Percentiles rank a stretch among this genome's conserved stretches.
phyloP scores from a whole-genome alignment of 2,113 vertebrate species.

The Verasper variegatus region DNA sequence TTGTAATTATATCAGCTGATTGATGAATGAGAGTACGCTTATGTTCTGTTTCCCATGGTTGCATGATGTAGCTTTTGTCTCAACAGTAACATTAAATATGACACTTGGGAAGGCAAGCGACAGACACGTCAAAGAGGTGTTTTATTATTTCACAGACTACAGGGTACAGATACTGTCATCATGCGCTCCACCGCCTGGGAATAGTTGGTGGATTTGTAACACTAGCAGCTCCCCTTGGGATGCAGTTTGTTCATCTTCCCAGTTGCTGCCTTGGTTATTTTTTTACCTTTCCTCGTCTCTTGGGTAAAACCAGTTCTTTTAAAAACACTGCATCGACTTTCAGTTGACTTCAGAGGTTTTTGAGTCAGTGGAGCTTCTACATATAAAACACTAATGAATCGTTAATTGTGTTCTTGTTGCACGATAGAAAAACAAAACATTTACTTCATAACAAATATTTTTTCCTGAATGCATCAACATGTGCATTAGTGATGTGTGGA shows the following conservation, averaged over 20 bases:
- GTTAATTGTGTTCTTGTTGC: not conserved
- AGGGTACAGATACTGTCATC: slow-evolving; percentile 43
- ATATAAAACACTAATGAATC: not conserved
- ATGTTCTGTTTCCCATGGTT: slow-evolving; percentile 24
- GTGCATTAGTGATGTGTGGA: not conserved
- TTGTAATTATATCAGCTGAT: slow-evolving; percentile 59
- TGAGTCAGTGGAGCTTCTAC: not conserved
- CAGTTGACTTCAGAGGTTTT: slow-evolving; percentile 9
- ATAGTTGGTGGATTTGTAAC: slow-evolving; percentile 29
- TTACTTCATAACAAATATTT: not conserved
- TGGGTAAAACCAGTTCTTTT: slow-evolving; percentile 27
- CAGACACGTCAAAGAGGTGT: slow-evolving; percentile 51
- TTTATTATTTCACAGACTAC: slow-evolving; percentile 40
- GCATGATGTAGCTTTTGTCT: not conserved
- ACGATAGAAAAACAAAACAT: slow-evolving; percentile 9
- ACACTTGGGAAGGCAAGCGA: slow-evolving; percentile 17
- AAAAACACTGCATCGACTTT: slow-evolving; percentile 24
- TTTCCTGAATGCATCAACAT: not conserved
- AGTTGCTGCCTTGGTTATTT: slow-evolving; percentile 22
- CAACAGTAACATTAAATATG: not conserved
- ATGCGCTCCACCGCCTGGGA: slow-evolving; percentile 30
- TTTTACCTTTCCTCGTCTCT: slow-evolving; percentile 32
- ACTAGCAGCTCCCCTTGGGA: slow-evolving; percentile 15
- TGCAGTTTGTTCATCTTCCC: slow-evolving; percentile 45
- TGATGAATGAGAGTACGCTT: slow-evolving; percentile 29